A percentile compares a stretch with the other conserved stretches of the same genome.
Conservation (phyloP, 2,113 vertebrate species). For the Aspidoscelis tigris region DNA sequence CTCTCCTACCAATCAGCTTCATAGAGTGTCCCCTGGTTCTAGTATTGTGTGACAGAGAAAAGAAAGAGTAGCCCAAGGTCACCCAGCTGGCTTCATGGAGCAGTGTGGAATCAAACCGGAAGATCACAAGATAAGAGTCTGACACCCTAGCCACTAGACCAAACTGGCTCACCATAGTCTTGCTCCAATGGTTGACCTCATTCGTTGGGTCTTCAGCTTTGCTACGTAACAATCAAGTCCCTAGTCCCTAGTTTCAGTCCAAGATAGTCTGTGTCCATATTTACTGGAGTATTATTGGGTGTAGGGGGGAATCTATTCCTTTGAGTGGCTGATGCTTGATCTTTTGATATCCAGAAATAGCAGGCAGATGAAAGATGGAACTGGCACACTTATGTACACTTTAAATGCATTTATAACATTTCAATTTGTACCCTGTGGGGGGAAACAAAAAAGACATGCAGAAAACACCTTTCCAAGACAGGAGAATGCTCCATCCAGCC, state of each 20-base stretch:
- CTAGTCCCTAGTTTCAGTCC: not conserved
- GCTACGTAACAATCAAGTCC: not conserved
- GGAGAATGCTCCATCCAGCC: conserved; percentile 84
- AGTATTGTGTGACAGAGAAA: too few species aligned
- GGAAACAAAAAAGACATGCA: conserved; percentile 70
- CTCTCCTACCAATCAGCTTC: too few species aligned
- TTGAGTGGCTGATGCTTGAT: conserved; percentile 51
- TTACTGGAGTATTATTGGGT: too few species aligned
- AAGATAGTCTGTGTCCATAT: not conserved
- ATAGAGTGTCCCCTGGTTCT: too few species aligned
- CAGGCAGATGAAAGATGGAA: conserved; percentile 8
- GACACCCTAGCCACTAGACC: too few species aligned
- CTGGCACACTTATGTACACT: conserved; percentile 56
- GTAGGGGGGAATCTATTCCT: not conserved
- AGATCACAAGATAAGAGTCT: too few species aligned
- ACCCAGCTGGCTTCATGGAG: too few species aligned
- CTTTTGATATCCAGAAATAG: conserved; percentile 56
- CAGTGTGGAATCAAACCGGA: too few species aligned
- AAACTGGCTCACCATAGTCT: too few species aligned
- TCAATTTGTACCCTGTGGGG: conserved; percentile 75
- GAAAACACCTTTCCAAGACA: conserved; percentile 84
- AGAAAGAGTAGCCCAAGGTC: too few species aligned
- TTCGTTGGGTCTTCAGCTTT: too few species aligned
- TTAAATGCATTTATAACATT: conserved; percentile 66
- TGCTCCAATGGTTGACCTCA: too few species aligned